phyloP scores from a whole-genome alignment of 1,140 invertebrate genomes.

The Glossosoma conforme region DNA sequence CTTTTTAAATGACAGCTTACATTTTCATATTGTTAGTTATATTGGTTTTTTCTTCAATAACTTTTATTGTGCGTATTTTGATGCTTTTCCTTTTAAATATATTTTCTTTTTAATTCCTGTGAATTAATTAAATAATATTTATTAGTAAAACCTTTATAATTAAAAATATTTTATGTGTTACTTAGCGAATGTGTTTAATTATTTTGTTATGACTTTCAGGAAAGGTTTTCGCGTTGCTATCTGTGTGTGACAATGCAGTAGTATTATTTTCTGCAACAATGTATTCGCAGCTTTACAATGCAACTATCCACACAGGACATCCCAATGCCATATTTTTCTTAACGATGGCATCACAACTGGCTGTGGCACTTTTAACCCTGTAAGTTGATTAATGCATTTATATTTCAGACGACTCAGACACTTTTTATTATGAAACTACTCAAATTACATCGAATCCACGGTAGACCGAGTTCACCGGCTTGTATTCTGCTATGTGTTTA shows the following conservation, averaged over 20 bases:
- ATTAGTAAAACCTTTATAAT: not conserved
- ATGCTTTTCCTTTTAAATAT: not conserved
- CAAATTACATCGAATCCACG: no score
- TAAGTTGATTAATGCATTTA: slow-evolving; percentile 6
- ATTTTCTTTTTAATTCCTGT: not conserved
- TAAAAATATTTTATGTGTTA: not conserved
- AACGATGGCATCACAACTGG: slow-evolving; percentile 61
- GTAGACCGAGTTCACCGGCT: no score
- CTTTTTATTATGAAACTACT: no score
- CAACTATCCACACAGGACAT: slow-evolving; percentile 50
- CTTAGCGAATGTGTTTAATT: not conserved
- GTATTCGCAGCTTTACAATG: slow-evolving; percentile 66
- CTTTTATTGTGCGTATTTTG: not conserved
- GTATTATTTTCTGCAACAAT: slow-evolving; percentile 63
- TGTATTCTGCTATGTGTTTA: no score
- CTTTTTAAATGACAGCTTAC: no score
- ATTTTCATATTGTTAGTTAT: not conserved
- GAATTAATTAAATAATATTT: not conserved
- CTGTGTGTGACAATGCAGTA: slow-evolving; percentile 71
- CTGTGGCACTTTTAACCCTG: slow-evolving; percentile 40
- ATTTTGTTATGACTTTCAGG: slow-evolving; percentile 44
- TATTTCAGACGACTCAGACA: no score
- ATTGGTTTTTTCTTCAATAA: not conserved
- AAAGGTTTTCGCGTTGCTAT: slow-evolving; percentile 67
- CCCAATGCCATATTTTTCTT: slow-evolving; percentile 61